Conservation (phyloP, 2,113 vertebrate genomes). For the Leucosticte australis region DNA sequence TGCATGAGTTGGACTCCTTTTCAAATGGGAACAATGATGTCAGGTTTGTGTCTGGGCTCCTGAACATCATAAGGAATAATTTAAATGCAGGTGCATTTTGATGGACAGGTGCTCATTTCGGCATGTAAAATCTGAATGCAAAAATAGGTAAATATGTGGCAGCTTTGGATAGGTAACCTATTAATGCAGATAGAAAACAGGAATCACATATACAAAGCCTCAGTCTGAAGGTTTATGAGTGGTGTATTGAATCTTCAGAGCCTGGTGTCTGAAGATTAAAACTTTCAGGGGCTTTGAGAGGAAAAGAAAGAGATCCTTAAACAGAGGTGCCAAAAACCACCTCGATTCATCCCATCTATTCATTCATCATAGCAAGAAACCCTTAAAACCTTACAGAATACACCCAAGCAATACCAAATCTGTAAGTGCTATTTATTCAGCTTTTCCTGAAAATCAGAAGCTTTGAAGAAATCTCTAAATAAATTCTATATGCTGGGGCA, state of each 20-base stretch:
- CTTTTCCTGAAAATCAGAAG: not conserved
- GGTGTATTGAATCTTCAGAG: not conserved
- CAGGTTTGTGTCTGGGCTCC: not conserved
- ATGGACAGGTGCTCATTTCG: not conserved
- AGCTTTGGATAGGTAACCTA: not conserved
- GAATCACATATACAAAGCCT: not conserved
- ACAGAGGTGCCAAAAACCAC: not conserved
- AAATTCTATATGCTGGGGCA: accelerated
- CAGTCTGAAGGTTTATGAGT: not conserved
- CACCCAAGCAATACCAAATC: not conserved
- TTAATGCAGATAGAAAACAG: not conserved
- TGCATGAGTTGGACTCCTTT: not conserved
- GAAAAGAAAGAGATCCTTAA: not conserved
- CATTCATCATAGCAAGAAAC: not conserved
- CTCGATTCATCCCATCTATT: accelerated
- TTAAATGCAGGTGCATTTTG: not conserved
- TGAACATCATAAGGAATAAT: not conserved
- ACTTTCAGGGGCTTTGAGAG: not conserved
- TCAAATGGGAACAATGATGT: not conserved
- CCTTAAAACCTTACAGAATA: not conserved
- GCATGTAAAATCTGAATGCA: not conserved
- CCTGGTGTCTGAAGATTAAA: not conserved
- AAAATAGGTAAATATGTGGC: not conserved
- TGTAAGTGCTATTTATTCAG: not conserved
- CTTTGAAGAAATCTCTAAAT: not conserved